These are phyloP conservation scores for Nothura maculosa DNA, from an alignment of 2,797 vertebrate species.

Conservation along the genomic window DNA sequence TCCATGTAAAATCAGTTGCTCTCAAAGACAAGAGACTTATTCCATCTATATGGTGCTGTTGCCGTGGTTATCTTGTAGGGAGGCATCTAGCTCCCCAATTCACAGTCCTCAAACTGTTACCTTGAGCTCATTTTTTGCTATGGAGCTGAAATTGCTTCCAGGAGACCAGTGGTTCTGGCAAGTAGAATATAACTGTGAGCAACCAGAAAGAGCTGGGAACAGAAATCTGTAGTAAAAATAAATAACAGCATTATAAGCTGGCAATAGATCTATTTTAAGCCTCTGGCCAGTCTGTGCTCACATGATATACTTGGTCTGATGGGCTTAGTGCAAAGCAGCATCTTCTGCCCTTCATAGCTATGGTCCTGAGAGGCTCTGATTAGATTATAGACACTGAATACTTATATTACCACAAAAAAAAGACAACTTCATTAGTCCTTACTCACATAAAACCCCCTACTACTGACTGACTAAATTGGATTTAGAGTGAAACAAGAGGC, in stretches of 20 bases:
- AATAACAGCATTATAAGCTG: not conserved
- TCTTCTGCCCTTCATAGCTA: not conserved
- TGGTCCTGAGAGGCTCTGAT: not conserved
- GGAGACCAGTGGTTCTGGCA: not conserved
- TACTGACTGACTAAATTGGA: not conserved
- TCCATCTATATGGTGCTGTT: not conserved
- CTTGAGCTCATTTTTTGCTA: not conserved
- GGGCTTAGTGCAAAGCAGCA: not conserved
- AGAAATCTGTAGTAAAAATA: not conserved
- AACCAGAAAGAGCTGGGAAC: not conserved
- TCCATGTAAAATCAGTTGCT: not conserved
- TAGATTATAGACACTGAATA: not conserved
- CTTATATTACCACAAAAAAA: not conserved
- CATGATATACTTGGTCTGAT: not conserved
- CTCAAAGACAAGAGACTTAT: not conserved
- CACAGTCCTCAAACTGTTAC: not conserved
- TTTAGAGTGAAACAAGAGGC: not conserved
- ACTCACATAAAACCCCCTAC: not conserved
- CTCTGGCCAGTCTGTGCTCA: not conserved
- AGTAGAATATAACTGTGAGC: not conserved
- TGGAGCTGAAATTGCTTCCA: not conserved
- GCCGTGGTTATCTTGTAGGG: not conserved
- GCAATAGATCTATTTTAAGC: not conserved
- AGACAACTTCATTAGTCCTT: not conserved
- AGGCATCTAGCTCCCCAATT: not conserved